Evolutionary conservation across 2,113 vertebrate genomes (phyloP), one percentile per base, ranked within the genome.

Genomic region (Paralichthys olivaceus): DNA sequence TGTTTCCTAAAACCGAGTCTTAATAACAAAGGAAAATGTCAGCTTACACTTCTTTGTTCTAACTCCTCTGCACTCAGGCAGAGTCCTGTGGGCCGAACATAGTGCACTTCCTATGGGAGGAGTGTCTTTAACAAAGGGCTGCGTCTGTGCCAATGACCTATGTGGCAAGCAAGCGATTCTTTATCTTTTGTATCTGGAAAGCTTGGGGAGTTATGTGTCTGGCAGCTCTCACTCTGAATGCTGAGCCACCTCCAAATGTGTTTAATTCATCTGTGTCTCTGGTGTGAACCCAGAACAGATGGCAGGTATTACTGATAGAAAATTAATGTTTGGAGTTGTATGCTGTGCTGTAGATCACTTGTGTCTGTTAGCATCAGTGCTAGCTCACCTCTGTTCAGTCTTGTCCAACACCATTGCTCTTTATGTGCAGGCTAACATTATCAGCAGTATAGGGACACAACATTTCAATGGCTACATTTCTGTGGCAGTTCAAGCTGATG

Each of bases 111-210:
- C 63, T 76, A 22, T 0, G 63, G 84, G 86, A 85, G 72, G 58
- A 64, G 73, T 23, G 58, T 81, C 80, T 87, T 86, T 67, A 88
- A 89, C 89, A 92, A 90, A 89, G 60, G 71, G 60, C 57, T 71
- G 58, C 19, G 80, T 89, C 83, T 85, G 69, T 77, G 77, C 84
- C 73, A 70, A 69, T 62, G 73, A 70, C 83, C 69, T 64, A 64
- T 37, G 75, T 32, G 47, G 80, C 73, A 86, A 75, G 84, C 68
- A 51, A 76, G 76, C 77, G 73, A 28, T 45, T 14, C 59, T 75
- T 75, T 26, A 79, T 77, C 56, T 84, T 45, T 2, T 73, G 40
- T 45, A 68, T 89, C 85, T 66, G 32, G 59, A 73, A 85, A 83
- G 78, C 76, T 8, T 40, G 56, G n/a, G 7, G 60, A 68, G 54